A percentile compares a stretch with the other conserved stretches of the same genome.
Evolutionary conservation across 2,113 vertebrate genomes (phyloP).

Genomic region (Callionymus lyra): DNA sequence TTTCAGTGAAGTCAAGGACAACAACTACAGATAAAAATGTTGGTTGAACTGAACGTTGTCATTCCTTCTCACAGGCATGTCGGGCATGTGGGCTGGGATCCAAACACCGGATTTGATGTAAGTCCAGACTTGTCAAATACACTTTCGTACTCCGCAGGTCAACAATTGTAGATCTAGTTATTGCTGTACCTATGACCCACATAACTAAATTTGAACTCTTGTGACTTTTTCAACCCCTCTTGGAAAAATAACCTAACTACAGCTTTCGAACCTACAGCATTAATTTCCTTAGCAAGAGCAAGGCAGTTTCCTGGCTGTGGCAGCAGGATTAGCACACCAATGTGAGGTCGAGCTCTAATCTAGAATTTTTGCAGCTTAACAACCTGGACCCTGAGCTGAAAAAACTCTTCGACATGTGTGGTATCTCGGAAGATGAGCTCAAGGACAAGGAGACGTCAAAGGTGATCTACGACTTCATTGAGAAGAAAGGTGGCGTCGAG

Average conservation of each 20-base stretch:
- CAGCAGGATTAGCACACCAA: not conserved
- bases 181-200: no score
- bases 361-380: slow-evolving; percentile 71
- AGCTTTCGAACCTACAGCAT: no score
- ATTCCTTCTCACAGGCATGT: slow-evolving; percentile 72
- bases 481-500: slow-evolving; percentile 95
- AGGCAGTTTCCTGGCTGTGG: no score
- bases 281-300: no score
- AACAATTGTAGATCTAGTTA: no score
- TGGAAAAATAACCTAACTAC: no score
- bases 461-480: slow-evolving; percentile 97
- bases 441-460: slow-evolving; percentile 98
- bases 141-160: slow-evolving; percentile 2
- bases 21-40: no score
- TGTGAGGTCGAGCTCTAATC: no score
- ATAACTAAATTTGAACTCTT: no score
- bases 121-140: slow-evolving; percentile 53
- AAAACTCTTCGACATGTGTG: slow-evolving; percentile 92
- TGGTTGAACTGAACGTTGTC: not conserved
- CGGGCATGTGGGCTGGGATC: slow-evolving; percentile 97
- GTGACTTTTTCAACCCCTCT: no score
- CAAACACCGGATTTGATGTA: slow-evolving; percentile 98
- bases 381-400: slow-evolving; percentile 97
- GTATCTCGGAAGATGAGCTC: slow-evolving; percentile 93
- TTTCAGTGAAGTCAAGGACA: no score